phyloP scores from a whole-genome alignment of 2,797 vertebrate species.

The Anomalospiza imberbis region DNA sequence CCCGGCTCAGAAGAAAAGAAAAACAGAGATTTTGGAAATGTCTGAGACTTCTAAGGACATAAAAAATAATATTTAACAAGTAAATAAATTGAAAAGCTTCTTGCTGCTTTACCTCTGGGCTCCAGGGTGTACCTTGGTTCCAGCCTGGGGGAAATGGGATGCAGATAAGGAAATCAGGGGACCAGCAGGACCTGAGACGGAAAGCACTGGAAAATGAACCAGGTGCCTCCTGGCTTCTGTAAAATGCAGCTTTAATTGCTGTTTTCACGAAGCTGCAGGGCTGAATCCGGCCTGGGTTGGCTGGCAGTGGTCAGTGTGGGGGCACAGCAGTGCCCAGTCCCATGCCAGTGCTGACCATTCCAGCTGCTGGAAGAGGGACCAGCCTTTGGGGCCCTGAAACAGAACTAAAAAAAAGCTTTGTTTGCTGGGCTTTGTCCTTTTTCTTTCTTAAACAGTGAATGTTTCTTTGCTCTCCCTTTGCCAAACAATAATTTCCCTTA shows the following conservation, averaged over 20 bases:
- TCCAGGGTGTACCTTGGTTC: neutral
- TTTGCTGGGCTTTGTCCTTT: neutral
- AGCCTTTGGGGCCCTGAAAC: neutral
- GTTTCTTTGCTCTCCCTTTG: neutral
- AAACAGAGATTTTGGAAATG: neutral
- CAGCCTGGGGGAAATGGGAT: neutral
- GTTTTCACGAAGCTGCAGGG: rapidly evolving
- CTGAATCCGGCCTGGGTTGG: neutral
- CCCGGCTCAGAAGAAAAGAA: neutral
- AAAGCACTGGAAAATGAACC: neutral
- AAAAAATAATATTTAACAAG: neutral
- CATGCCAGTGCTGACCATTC: neutral
- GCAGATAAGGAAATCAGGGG: neutral
- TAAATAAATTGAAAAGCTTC: neutral
- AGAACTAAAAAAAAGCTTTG: neutral
- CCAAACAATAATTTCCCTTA: neutral
- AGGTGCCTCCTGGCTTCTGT: neutral
- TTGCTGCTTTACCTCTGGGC: neutral
- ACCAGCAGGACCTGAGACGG: neutral
- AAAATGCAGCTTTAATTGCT: neutral
- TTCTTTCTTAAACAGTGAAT: neutral
- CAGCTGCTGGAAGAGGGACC: neutral
- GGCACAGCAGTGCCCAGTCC: neutral
- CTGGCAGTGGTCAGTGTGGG: neutral
- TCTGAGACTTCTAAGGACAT: neutral